Conservation (phyloP, 2,888 invertebrate species). For the Thereva unica region DNA sequence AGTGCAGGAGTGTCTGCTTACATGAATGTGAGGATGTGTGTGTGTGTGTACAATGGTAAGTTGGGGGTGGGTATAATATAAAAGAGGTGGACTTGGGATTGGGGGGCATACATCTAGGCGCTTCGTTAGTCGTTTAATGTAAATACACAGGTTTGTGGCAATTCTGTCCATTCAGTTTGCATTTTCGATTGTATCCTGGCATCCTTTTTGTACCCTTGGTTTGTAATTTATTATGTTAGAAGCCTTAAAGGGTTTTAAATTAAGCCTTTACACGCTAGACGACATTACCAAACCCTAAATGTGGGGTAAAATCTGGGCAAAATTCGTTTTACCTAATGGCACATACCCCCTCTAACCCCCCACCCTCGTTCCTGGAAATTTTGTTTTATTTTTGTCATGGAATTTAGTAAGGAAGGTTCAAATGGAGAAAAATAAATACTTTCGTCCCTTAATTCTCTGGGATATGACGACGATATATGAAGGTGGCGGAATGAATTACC, state of each 20-base stretch:
- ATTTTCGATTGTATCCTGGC: constrained; percentile 30
- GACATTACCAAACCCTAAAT: constrained; percentile 23
- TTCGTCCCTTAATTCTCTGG: not conserved
- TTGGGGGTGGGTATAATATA: constrained; percentile 2
- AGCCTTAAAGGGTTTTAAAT: constrained; percentile 35
- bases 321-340: no score
- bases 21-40: not conserved
- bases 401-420: constrained; percentile 11
- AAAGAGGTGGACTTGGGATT: not conserved
- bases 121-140: constrained; percentile 32
- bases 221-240: constrained; percentile 36
- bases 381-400: constrained; percentile 22
- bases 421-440: not conserved
- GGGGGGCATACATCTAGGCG: constrained; percentile 20
- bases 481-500: not conserved
- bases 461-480: not conserved
- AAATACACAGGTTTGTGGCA: constrained; percentile 34
- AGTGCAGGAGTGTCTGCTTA: no score
- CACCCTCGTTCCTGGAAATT: no score
- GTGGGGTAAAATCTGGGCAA: not conserved
- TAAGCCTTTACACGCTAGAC: constrained; percentile 30
- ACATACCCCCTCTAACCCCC: no score
- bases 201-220: constrained; percentile 27
- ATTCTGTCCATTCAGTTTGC: constrained; percentile 31
- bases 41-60: not conserved